These are phyloP conservation scores for Caenorhabditis inopinata DNA, from an alignment of 1,140 invertebrate species.

Conservation along the genomic window DNA sequence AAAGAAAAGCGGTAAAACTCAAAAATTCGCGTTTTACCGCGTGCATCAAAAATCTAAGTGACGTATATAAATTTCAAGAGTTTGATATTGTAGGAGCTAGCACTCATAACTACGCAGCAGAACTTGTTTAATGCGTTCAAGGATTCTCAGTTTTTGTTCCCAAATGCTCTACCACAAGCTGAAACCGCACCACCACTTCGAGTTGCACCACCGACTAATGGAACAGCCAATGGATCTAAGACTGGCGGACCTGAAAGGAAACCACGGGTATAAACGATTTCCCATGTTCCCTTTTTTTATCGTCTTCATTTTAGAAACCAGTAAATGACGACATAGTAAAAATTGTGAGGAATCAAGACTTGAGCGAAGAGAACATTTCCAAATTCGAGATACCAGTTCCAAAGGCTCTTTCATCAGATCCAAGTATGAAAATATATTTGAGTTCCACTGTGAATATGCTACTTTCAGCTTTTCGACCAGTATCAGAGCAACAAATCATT, in stretches of 20 bases:
- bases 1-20: neutral
- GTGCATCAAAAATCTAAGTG: neutral
- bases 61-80: neutral
- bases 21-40: neutral
- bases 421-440: too few relatives aligned
- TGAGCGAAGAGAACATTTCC: slow-evolving; percentile 38
- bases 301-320: slow-evolving; percentile 19
- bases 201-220: neutral
- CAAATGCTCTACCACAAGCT: neutral
- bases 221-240: neutral
- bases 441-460: too few relatives aligned
- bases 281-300: neutral
- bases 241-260: neutral
- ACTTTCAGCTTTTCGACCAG: slow-evolving; percentile 47
- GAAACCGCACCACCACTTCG: neutral
- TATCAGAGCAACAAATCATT: slow-evolving; percentile 48
- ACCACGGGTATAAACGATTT: neutral
- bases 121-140: neutral
- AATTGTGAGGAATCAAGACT: slow-evolving; percentile 48
- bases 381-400: slow-evolving; percentile 48
- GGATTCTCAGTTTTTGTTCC: neutral
- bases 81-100: neutral
- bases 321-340: slow-evolving; percentile 51
- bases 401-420: slow-evolving; percentile 44
- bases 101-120: neutral